Percentiles rank a stretch among this genome's conserved stretches.
Conservation (phyloP, 1,140 invertebrate species). For the Muscidifurax raptorellus region DNA sequence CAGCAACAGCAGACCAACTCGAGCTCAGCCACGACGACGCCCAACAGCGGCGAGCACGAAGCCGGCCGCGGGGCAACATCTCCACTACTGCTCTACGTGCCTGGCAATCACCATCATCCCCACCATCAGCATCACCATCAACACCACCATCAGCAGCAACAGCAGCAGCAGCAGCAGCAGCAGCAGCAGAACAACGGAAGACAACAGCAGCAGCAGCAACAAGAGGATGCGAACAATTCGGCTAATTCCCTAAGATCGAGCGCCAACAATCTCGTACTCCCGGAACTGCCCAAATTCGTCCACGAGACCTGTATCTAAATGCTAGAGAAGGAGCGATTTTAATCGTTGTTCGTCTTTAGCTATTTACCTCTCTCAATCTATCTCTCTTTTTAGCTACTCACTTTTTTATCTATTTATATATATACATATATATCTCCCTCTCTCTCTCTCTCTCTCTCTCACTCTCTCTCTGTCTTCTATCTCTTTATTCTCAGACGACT, state of each 20-base stretch:
- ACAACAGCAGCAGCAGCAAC: conserved; percentile 36
- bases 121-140: conserved; percentile 51
- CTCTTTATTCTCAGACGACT: not conserved
- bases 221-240: conserved; percentile 56
- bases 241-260: conserved; percentile 72
- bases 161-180: conserved; percentile 5
- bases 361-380: conserved; percentile 25
- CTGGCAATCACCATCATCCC: conserved; percentile 67
- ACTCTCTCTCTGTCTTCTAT: conserved; percentile 2
- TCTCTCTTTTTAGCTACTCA: conserved; percentile 23
- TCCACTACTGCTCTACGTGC: conserved; percentile 71
- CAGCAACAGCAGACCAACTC: conserved; percentile 53
- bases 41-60: conserved; percentile 63
- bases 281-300: conserved; percentile 81
- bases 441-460: conserved; percentile 34
- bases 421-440: not conserved
- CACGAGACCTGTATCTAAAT: conserved; percentile 84
- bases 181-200: conserved; percentile 52
- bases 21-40: conserved; percentile 64
- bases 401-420: not conserved
- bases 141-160: conserved; percentile 50
- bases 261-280: conserved; percentile 74
- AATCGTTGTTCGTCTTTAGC: conserved; percentile 34
- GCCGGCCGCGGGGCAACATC: conserved; percentile 65
- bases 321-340: conserved; percentile 16